phyloP scores from a whole-genome alignment of 2,797 vertebrate genomes.

The Loris lydekkerianus region DNA sequence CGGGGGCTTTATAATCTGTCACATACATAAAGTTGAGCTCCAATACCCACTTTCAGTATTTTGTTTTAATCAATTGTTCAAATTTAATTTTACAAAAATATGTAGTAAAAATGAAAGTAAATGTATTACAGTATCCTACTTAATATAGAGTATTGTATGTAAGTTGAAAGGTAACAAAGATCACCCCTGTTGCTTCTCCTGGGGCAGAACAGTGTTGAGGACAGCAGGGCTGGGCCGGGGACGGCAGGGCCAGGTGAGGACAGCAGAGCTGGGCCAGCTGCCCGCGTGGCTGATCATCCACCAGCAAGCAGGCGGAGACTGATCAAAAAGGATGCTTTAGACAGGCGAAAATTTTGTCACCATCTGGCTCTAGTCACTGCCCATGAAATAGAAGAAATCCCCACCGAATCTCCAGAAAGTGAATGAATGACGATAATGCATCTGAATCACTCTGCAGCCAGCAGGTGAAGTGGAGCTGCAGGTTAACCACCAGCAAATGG shows the following conservation, averaged over 20 bases:
- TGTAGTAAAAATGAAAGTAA: not conserved
- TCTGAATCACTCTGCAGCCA: not conserved
- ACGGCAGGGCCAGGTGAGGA: no score
- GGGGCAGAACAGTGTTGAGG: no score
- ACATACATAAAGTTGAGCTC: not conserved
- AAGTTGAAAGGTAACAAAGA: not conserved
- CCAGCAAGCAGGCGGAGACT: not conserved
- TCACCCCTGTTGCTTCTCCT: not conserved
- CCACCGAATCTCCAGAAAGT: slow-evolving; percentile 41
- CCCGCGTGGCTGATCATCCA: not conserved
- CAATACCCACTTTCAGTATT: not conserved
- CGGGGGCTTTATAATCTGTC: not conserved
- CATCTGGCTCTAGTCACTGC: not conserved
- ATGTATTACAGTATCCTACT: not conserved
- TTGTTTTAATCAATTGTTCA: not conserved
- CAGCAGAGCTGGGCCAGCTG: no score
- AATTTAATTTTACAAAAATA: not conserved
- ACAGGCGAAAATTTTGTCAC: not conserved
- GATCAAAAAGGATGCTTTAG: not conserved
- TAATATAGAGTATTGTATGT: not conserved
- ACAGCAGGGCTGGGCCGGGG: no score
- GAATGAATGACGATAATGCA: not conserved
- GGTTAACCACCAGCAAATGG: not conserved
- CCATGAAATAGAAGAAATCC: slow-evolving; percentile 1
- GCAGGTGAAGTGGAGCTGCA: slow-evolving; percentile 11